Evolutionary conservation across 2,113 vertebrate species (phyloP), one percentile per base, ranked within the genome.

Genomic region (Paedocypris sp.): DNA sequence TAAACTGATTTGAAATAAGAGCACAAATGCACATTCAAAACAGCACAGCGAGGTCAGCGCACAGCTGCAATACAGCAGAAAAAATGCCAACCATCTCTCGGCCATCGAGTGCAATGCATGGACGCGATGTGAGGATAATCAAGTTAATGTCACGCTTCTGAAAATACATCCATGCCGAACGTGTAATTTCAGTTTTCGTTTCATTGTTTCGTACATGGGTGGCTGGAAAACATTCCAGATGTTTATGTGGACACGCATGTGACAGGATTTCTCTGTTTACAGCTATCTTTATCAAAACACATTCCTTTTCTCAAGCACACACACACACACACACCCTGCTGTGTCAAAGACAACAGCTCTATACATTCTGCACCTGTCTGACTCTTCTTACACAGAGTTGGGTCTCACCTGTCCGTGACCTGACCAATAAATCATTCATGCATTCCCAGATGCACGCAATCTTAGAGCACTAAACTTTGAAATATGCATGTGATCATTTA

Each of bases 251-350:
- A 42, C 15, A 20, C 11, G 54, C 54, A 43, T 43, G 54, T 43
- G 53, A 58, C 53, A 43, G 53, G 38, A 43, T 58, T 32, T 13
- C 38, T 43, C 18, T 57, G 26, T 57, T 57, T 57, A 57, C 26
- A 31, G 26, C 53, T 58, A 58, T 58, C 38, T 58, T 58, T 58
- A 58, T 58, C 39, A 58, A 58, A 58, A 58, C 26, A 58, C 54
- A 58, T 58, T 43, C 54, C 54, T 32, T 58, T 58, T 32, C 8
- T 25, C 20, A 28, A n/a, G 18, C 46, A 49, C 46, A 31, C 16
- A 18, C 32, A 4, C 32, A 33, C 50, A 25, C 19, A 51, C 18
- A 52, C 31, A 41, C 53, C 54, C 54, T 58, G 39, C 54, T 58
- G 54, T 42, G 54, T 43, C 54, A 58, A 43, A 58, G 54, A 58